phyloP scores from a whole-genome alignment of 2,113 vertebrate species.

The Eulemur rufifrons region DNA sequence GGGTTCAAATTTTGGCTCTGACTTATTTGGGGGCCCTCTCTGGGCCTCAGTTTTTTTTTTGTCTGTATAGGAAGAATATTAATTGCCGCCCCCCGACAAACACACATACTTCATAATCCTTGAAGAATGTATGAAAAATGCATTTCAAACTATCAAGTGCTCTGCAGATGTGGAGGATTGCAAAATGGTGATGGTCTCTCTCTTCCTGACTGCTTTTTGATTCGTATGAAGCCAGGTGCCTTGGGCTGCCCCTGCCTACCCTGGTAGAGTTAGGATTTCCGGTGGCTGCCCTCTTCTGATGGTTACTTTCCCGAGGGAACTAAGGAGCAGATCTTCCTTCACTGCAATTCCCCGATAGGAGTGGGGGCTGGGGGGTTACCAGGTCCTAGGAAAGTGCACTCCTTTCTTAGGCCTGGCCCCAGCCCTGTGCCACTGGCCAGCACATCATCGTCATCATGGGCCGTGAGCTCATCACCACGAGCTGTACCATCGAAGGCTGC shows the following conservation, averaged over 20 bases:
- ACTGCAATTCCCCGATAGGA: neutral
- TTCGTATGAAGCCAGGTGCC: neutral
- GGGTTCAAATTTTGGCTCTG: neutral
- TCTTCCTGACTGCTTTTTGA: neutral
- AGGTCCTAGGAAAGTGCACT: neutral
- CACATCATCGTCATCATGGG: accelerated
- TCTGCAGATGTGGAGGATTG: neutral
- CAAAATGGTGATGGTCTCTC: neutral
- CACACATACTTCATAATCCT: neutral
- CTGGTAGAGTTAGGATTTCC: neutral
- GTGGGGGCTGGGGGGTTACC: neutral
- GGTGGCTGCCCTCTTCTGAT: no score
- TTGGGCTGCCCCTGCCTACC: neutral
- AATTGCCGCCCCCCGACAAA: no score
- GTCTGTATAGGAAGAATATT: neutral
- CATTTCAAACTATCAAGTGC: neutral
- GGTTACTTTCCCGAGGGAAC: neutral
- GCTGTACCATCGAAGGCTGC: neutral
- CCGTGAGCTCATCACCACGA: neutral
- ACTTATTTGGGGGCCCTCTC: neutral
- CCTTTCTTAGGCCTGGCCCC: neutral
- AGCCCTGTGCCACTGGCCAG: neutral
- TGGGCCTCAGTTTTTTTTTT: neutral
- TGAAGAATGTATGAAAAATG: neutral
- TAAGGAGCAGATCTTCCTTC: neutral